Percentiles rank a stretch among this genome's conserved stretches.
Evolutionary conservation across 2,113 vertebrate genomes (phyloP).

Genomic region (Tursiops truncatus): DNA sequence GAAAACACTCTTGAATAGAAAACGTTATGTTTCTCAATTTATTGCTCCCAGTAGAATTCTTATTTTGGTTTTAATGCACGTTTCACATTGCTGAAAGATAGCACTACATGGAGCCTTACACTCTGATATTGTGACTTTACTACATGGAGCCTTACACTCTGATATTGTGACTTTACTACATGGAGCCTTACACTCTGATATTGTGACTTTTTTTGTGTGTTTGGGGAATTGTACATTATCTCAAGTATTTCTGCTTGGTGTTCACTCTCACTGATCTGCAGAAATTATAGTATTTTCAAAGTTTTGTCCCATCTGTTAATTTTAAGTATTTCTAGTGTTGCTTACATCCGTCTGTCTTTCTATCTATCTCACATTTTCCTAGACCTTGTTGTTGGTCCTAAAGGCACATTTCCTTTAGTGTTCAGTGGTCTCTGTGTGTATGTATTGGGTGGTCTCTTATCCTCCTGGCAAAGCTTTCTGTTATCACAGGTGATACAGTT

Average conservation of each 20-base stretch:
- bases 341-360: background rate
- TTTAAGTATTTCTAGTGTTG: background rate
- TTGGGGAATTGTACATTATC: background rate
- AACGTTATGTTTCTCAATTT: background rate
- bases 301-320: background rate
- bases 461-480: background rate
- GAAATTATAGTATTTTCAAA: background rate
- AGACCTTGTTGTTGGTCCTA: background rate
- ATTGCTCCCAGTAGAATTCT: background rate
- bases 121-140: background rate
- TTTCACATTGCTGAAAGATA: conserved; percentile 1
- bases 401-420: background rate
- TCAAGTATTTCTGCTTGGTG: background rate
- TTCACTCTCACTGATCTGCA: background rate
- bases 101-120: background rate
- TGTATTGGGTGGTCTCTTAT: background rate
- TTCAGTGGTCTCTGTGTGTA: background rate
- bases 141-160: background rate
- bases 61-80: background rate
- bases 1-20: background rate
- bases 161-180: no score
- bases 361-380: background rate
- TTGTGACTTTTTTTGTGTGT: background rate
- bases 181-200: no score
- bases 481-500: background rate